Evolutionary conservation across 1,140 invertebrate genomes (phyloP), one percentile per base, ranked within the genome.

Genomic region (Steinernema khuongi): DNA sequence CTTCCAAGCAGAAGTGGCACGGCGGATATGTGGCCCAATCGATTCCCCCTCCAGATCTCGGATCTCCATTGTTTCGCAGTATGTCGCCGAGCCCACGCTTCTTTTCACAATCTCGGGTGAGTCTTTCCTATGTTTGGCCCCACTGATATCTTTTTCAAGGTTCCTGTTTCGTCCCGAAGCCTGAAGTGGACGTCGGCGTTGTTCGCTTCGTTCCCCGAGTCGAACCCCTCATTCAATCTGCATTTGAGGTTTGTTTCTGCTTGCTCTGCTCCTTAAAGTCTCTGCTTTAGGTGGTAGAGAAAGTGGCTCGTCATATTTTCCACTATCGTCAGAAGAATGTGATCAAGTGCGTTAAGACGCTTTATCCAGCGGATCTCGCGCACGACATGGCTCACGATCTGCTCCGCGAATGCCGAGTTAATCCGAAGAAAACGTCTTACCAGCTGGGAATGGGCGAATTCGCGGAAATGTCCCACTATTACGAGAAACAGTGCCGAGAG

Each of bases 181-280:
- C 96, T 0, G 89, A 98, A 70, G 95, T 99, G 4, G 93, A 99
- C 88, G 95, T 97, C 1, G 94, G 93, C 66, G 91, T 98, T 11
- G 94, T 99, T 0, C 91, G 91, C 67, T 89, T 99, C 67, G 89
- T 89, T 28, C 96, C 97, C 1, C 84, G 91, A 1, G 89, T 89
- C 77, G 85, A 89, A 67, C 95, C 96, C 0, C 81, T 90, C 1
- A 92, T 94, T 17, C 74, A 68, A 18, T 60, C 74, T 17, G 33
- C 74, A 19, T 81, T 81, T 60, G 74, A 76, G 31, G 80, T 81
- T 72, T 1, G 14, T 22, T 41, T 17, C 29, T 18, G 4, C 67
- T 72, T 77, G 30, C 66, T 1, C 1, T 70, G 19, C 31, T 41
- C 18, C 0, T 36, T 66, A 50, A 22, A 11, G 11, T 87, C 93